Conservation (phyloP, 2,113 vertebrate genomes). For the Gnathonemus echidnorhynchus region DNA sequence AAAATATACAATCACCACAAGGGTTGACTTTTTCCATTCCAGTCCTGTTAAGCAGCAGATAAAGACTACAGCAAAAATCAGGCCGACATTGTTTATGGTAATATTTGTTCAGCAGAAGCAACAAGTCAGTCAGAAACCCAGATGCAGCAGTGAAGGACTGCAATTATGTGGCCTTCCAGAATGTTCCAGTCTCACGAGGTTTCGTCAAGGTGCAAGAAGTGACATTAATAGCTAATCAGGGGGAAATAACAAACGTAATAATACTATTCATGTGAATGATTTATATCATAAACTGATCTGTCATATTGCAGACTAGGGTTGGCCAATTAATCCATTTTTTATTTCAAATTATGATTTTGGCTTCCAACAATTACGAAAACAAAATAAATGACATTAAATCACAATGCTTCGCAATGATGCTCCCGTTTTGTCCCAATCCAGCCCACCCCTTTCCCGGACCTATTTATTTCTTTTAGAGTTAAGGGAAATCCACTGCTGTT, state of each 20-base stretch:
- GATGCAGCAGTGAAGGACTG: not conserved
- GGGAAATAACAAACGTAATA: constrained; percentile 12
- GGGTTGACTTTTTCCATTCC: constrained; percentile 4
- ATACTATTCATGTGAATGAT: constrained; percentile 33
- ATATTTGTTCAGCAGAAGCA: not conserved
- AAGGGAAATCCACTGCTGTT: not conserved
- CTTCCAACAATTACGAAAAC: not conserved
- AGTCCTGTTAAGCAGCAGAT: constrained; percentile 31
- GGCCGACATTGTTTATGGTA: constrained; percentile 28
- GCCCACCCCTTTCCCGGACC: not conserved
- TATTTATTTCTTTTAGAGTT: not conserved
- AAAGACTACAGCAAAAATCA: constrained; percentile 41
- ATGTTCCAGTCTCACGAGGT: not conserved
- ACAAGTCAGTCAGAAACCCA: not conserved
- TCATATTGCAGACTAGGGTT: constrained; percentile 28
- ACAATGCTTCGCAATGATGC: not conserved
- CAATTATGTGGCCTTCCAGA: not conserved
- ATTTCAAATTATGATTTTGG: not conserved
- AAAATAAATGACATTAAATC: not conserved
- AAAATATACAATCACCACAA: constrained; percentile 30
- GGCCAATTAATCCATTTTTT: not conserved
- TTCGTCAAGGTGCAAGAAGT: not conserved
- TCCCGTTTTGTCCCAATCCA: not conserved
- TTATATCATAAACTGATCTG: constrained; percentile 32
- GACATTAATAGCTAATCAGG: not conserved